Conservation (phyloP, 2,888 invertebrate species). For the Acanthosepion pharaonis region DNA sequence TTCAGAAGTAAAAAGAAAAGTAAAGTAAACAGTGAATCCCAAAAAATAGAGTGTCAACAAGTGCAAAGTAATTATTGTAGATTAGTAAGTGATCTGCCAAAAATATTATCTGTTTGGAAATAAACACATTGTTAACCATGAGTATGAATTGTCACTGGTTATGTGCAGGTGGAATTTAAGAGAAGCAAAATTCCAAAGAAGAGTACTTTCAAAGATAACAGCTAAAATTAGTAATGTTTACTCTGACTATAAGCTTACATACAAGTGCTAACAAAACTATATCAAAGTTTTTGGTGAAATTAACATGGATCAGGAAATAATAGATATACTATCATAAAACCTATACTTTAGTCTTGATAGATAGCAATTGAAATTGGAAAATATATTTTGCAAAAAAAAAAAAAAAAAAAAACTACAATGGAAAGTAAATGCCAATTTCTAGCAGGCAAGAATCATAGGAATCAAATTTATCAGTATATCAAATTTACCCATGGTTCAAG, state of each 20-base stretch:
- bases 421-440: too few species aligned
- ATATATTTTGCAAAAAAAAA: neutral
- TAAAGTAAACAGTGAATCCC: neutral
- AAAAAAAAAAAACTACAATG: too few species aligned
- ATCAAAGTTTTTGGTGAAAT: neutral
- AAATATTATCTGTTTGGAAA: neutral
- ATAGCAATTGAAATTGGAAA: neutral
- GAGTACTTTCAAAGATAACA: neutral
- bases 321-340: neutral
- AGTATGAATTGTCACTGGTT: neutral
- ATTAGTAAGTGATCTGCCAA: neutral
- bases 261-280: neutral
- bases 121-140: neutral
- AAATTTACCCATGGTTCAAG: too few species aligned
- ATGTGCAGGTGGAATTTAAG: neutral
- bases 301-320: neutral
- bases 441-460: too few species aligned
- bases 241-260: neutral
- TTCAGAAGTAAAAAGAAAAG: neutral
- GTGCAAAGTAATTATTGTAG: constrained; percentile 12
- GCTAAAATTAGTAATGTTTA: constrained; percentile 2
- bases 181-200: neutral
- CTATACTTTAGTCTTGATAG: neutral
- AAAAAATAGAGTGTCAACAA: neutral
- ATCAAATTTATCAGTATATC: too few species aligned